A percentile compares a stretch with the other conserved stretches of the same genome.
These are phyloP conservation scores for Chauna torquata DNA, from an alignment of 2,113 vertebrate genomes.

Conservation along the genomic window DNA sequence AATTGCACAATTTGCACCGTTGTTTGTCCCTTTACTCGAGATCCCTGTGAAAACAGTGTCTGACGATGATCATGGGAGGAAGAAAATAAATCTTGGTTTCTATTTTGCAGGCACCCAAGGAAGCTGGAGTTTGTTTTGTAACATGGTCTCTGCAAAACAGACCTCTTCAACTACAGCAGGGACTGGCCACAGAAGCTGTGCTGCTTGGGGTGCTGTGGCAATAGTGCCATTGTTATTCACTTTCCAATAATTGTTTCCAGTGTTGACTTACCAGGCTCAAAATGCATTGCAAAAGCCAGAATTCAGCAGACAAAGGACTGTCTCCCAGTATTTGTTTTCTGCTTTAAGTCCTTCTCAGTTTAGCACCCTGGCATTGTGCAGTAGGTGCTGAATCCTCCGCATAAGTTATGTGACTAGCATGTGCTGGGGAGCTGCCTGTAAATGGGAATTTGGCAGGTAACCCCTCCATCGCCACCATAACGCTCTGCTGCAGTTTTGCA, in stretches of 20 bases:
- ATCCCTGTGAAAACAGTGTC: conserved; percentile 53
- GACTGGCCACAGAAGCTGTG: not conserved
- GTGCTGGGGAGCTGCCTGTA: not conserved
- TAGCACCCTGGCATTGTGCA: not conserved
- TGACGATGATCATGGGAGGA: conserved; percentile 33
- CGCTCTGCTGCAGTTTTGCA: not conserved
- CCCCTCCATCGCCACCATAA: not conserved
- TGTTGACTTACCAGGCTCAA: not conserved
- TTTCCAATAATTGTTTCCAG: not conserved
- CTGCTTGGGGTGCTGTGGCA: not conserved
- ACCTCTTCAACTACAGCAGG: not conserved
- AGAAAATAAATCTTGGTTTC: conserved; percentile 56
- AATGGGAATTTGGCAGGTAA: not conserved
- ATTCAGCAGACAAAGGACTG: not conserved
- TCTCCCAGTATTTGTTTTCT: not conserved
- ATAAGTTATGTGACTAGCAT: not conserved
- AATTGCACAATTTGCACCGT: conserved; percentile 47
- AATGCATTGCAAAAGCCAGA: not conserved
- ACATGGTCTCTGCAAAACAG: not conserved
- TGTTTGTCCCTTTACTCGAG: conserved; percentile 49
- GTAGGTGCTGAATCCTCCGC: not conserved
- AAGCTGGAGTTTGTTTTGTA: conserved; percentile 16
- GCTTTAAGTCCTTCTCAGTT: not conserved
- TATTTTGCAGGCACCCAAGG: not conserved
- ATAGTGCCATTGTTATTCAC: not conserved